Evolutionary conservation across 2,113 vertebrate genomes (phyloP).

Genomic region (Pardalotus punctatus): DNA sequence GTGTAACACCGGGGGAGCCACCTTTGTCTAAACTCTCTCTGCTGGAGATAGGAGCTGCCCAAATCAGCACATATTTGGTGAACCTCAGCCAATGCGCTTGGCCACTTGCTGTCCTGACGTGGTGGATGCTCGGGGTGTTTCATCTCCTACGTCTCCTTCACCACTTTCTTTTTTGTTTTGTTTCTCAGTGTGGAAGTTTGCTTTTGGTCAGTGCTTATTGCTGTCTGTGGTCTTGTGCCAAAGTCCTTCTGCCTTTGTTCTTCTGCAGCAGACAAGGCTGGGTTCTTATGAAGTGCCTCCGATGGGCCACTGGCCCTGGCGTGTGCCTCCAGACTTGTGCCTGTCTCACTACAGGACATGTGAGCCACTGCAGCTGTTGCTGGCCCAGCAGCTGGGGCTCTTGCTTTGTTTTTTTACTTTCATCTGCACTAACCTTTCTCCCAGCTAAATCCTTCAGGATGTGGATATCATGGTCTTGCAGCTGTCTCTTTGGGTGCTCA

Average conservation of each 20-base stretch:
- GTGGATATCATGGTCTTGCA: neutral
- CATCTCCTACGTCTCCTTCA: neutral
- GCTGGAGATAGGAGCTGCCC: neutral
- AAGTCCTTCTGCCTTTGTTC: neutral
- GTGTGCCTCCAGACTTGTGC: neutral
- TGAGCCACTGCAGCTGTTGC: neutral
- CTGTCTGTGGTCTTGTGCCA: neutral
- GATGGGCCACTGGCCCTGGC: fast-evolving
- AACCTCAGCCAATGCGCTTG: neutral
- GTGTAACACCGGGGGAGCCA: neutral
- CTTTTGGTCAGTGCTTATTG: neutral
- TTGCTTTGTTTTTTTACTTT: neutral
- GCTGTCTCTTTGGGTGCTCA: neutral
- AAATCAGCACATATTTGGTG: neutral
- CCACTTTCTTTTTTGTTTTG: neutral
- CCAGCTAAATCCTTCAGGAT: neutral
- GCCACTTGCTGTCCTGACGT: neutral
- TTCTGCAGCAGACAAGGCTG: neutral
- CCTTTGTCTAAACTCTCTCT: neutral
- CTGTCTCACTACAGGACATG: neutral
- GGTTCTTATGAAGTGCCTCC: neutral
- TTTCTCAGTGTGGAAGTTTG: neutral
- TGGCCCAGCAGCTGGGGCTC: slow-evolving; percentile 23
- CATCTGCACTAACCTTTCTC: neutral
- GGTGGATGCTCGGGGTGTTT: neutral